These are phyloP conservation scores for Craterocephalus amniculus DNA, from an alignment of 2,797 vertebrate genomes.

Conservation along the genomic window DNA sequence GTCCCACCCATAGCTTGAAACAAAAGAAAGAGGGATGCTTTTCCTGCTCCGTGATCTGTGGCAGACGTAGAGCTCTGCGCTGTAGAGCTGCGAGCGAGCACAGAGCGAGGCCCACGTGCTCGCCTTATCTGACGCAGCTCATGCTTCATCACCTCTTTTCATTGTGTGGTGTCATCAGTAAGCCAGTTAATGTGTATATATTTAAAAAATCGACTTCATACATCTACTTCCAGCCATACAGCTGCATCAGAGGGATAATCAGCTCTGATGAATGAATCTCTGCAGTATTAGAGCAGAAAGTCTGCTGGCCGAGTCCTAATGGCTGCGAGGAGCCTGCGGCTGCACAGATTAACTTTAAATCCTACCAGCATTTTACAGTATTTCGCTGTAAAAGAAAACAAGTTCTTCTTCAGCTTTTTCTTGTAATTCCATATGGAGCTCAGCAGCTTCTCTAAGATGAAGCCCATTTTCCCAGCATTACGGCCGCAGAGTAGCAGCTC, in stretches of 20 bases:
- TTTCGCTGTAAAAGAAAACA: too few species aligned
- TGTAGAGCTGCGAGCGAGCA: conserved; percentile 25
- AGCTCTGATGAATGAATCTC: conserved; percentile 58
- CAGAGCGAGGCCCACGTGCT: conserved; percentile 41
- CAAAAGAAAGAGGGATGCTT: not conserved
- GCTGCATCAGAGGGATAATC: conserved; percentile 52
- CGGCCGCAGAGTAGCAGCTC: conserved; percentile 19
- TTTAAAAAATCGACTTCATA: too few species aligned
- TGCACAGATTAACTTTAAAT: conserved; percentile 65
- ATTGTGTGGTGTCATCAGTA: conserved; percentile 48
- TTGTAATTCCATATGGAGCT: conserved; percentile 28
- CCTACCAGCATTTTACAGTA: conserved; percentile 50
- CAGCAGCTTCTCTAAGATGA: conserved; percentile 24
- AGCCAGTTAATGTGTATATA: conserved; percentile 38
- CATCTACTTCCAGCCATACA: conserved; percentile 44
- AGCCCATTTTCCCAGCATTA: conserved; percentile 28
- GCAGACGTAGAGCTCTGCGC: conserved; percentile 51
- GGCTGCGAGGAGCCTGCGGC: conserved; percentile 46
- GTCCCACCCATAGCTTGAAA: conserved; percentile 31
- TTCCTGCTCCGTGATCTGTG: conserved; percentile 41
- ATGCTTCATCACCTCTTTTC: conserved; percentile 31
- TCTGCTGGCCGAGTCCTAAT: conserved; percentile 51
- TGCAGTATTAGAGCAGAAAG: conserved; percentile 31
- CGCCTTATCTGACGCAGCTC: conserved; percentile 26
- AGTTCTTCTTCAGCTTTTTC: too few species aligned